Evolutionary conservation across 2,113 vertebrate genomes (phyloP).

Genomic region (Asarcornis scutulata): DNA sequence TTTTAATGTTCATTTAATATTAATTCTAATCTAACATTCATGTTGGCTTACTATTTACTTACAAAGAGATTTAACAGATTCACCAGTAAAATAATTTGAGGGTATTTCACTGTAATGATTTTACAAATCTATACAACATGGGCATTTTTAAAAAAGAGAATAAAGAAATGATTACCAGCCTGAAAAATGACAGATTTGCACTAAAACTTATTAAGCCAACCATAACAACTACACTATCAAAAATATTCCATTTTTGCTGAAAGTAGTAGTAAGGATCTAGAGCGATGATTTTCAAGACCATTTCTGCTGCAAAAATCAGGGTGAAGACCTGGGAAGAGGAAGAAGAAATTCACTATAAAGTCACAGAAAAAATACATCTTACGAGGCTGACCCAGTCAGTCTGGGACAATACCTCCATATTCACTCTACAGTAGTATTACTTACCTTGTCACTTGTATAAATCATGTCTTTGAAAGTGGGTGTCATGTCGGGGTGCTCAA

Average conservation of each 20-base stretch:
- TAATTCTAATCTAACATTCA: not conserved
- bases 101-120: not conserved
- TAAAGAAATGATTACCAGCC: slow-evolving; percentile 75
- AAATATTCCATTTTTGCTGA: slow-evolving; percentile 77
- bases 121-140: not conserved
- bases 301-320: slow-evolving; percentile 75
- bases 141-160: not conserved
- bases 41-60: not conserved
- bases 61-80: not conserved
- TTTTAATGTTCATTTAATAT: not conserved
- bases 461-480: slow-evolving; percentile 70
- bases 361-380: not conserved
- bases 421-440: not conserved
- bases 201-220: slow-evolving; percentile 49
- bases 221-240: slow-evolving; percentile 74
- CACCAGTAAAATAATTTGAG: not conserved
- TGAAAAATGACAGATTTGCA: not conserved
- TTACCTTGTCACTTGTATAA: slow-evolving; percentile 85
- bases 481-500: slow-evolving; percentile 85
- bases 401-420: not conserved
- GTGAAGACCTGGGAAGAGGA: slow-evolving; percentile 73
- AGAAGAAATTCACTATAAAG: not conserved
- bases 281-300: slow-evolving; percentile 79
- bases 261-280: slow-evolving; percentile 82
- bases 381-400: not conserved